Evolutionary conservation across 2,888 invertebrate species (phyloP), one percentile per base, ranked within the genome.

Genomic region (Thera britannica): DNA sequence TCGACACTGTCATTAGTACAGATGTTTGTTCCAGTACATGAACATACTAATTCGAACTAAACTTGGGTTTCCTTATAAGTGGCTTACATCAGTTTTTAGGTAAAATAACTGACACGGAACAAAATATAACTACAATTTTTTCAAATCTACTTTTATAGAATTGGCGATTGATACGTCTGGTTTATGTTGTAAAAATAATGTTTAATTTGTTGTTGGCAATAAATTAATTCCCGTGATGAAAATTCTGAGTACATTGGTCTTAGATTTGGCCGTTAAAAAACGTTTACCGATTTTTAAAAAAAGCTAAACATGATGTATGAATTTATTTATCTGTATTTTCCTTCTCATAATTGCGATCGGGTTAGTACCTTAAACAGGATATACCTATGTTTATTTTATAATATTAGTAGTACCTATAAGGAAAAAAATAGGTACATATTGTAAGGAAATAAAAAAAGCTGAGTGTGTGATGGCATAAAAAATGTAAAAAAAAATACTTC

Each of bases 11-110:
- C 44, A 60, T 67, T 58, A 63, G 2, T 62, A 58, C 57, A 57
- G 49, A 56, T 60, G 61, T 65, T 65, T 38, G 71, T 73, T 63
- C 67, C 71, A 72, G 62, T 71, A 67, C 70, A 58, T 57, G 62
- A 68, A 52, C 66, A 68, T 72, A 66, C 9, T 73, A 71, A 72
- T 75, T 71, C 72, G 41, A 65, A 38, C 36, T 44, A 36, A 48
- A 49, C 52, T 9, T 52, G 3, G 4, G 52, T 52, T 52, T 23
- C 34, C 34, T 52, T 34, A 34, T 2, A 52, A 34, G 52, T 2
- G 23, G 52, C 1, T 3, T 3, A 34, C 52, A 34, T 52, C 34
- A 52, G 8, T 23, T 51, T 23, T 6, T 6, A 2, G 12, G 7
- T 12, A 23, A 23, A 12, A 23, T 23, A 6, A 7, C 1, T 38